A percentile compares a stretch with the other conserved stretches of the same genome.
Evolutionary conservation across 92 coral and sea anemone species (phyloP).

Genomic region (Porites evermanni): DNA sequence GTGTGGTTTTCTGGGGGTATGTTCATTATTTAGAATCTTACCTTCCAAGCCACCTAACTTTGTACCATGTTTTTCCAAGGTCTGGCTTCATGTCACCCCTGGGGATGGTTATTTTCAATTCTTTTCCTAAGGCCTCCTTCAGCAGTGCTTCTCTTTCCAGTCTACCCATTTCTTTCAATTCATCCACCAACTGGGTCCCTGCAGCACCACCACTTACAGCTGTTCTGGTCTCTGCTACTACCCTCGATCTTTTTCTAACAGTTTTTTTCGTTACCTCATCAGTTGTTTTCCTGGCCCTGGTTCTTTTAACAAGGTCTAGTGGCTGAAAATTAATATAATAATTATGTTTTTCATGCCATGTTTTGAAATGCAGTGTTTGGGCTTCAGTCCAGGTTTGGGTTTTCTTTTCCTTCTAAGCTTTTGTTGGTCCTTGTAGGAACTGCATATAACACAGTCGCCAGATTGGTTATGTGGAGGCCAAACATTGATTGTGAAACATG

Average conservation of each 20-base stretch:
- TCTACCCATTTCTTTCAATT: constrained; percentile 21
- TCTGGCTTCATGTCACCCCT: constrained; percentile 48
- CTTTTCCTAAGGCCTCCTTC: constrained; percentile 53
- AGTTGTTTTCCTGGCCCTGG: constrained; percentile 46
- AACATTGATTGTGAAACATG: constrained; percentile 5
- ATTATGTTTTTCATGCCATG: not conserved
- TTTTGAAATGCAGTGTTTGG: not conserved
- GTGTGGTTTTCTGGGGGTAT: not conserved
- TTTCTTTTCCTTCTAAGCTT: constrained; percentile 33
- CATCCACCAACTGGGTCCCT: constrained; percentile 20
- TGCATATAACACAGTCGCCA: constrained; percentile 4
- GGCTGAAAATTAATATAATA: constrained; percentile 43
- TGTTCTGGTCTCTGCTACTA: constrained; percentile 33
- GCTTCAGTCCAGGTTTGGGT: constrained; percentile 33
- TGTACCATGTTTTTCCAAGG: constrained; percentile 27
- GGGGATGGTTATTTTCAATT: constrained; percentile 47
- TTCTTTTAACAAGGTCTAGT: constrained; percentile 43
- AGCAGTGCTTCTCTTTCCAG: constrained; percentile 28
- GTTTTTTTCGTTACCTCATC: constrained; percentile 31
- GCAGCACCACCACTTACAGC: constrained; percentile 61
- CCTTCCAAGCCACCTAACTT: not conserved
- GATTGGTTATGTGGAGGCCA: constrained; percentile 8
- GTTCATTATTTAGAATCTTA: not conserved
- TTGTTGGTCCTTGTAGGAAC: constrained; percentile 36
- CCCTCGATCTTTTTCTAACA: constrained; percentile 33